phyloP scores from a whole-genome alignment of 2,888 invertebrate species.

The Congeria kusceri region DNA sequence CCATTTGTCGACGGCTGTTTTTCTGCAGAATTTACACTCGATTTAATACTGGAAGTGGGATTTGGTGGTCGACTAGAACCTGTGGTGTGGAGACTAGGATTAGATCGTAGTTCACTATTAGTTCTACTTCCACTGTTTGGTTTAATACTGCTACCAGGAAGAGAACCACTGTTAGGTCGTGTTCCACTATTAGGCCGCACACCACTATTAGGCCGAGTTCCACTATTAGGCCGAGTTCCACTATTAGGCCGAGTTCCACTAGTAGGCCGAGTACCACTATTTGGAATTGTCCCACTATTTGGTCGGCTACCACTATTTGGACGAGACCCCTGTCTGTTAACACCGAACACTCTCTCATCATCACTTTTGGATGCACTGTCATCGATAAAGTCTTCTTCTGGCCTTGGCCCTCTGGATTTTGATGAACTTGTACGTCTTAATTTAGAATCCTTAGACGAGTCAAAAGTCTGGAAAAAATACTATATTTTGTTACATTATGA shows the following conservation, averaged over 20 bases:
- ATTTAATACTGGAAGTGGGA: too few relatives aligned
- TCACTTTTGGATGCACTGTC: constrained; percentile 75
- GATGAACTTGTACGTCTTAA: constrained; percentile 18
- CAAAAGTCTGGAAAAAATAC: too few relatives aligned
- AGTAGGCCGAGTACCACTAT: constrained; percentile 58
- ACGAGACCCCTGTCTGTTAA: constrained; percentile 62
- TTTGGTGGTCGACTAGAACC: constrained; percentile 20
- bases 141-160: constrained; percentile 64
- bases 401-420: constrained; percentile 73
- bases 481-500: too few relatives aligned
- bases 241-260: constrained; percentile 67
- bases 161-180: constrained; percentile 47
- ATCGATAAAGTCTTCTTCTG: constrained; percentile 79
- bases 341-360: constrained; percentile 35
- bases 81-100: constrained; percentile 4
- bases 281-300: constrained; percentile 57
- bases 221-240: constrained; percentile 65
- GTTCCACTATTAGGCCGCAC: constrained; percentile 44
- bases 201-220: constrained; percentile 56
- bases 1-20: too few relatives aligned
- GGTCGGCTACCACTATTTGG: constrained; percentile 71
- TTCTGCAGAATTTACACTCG: too few relatives aligned
- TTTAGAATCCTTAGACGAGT: too few relatives aligned
- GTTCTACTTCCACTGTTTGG: constrained; percentile 56
- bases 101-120: constrained; percentile 18